Base-by-base conservation (phyloP, 2,113 vertebrate genomes). In the Paradoxurus hermaphroditus region DNA sequence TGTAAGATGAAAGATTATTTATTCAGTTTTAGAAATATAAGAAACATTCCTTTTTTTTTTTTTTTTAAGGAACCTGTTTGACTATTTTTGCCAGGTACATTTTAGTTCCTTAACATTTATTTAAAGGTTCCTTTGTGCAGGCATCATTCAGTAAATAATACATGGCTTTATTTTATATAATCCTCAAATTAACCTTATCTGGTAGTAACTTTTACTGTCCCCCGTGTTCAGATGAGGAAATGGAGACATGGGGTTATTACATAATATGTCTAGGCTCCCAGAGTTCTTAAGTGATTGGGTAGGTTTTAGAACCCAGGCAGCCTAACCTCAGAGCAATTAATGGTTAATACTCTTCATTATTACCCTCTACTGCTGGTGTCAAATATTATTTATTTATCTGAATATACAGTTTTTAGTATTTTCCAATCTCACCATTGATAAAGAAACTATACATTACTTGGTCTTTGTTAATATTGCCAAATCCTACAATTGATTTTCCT, bases 121-220 rank as follows among this genome's bases (percentile, higher is more conserved):
- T 88, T 95, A 77, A 90, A 73, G 19, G 23, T 90, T 96, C 72
- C 39, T 97, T 86, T 91, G 41, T 95, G 21, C 68, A 91, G 56
- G 23, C 29, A 51, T 90, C 5, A 78, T 95, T 97, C 36, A 85
- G 44, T 87, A 92, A 96, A 70, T 92, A 90, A 27, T 90, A 44
- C 27, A 11, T 78, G 31, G n/a, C 93, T 75, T 95, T 86, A 49
- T 96, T 91, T 97, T 77, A 19, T 78, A 29, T 88, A 68, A 86
- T 88, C 56, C 67, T 87, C 39, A 81, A n/a, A 62, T 87, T 72
- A 95, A 79, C 39, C 23, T 39, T 89, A 2, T 34, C 10, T 89
- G 62, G 1, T 79, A 68, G 16, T 81, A 85, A 86, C 15, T 84
- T 2, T 51, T 91, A 68, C 46, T 96, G 83, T 46, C 29, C 41